phyloP scores from a whole-genome alignment of 2,113 vertebrate genomes.

The Nettapus auritus region DNA sequence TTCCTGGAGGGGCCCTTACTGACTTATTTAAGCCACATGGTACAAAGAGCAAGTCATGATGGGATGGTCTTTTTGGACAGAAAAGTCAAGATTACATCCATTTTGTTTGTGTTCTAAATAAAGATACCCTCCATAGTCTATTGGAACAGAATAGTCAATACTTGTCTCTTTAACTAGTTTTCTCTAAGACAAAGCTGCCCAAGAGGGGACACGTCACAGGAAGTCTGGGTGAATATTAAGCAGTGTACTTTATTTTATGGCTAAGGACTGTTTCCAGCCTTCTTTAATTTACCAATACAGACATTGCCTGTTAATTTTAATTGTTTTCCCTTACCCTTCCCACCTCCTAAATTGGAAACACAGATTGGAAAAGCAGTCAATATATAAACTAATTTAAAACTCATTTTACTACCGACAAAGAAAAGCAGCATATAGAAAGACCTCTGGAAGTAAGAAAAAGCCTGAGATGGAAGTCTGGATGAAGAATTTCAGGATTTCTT shows the following conservation, averaged over 20 bases:
- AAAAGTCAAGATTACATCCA: not conserved
- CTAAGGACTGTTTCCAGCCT: not conserved
- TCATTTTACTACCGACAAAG: slow-evolving; percentile 61
- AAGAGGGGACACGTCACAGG: not conserved
- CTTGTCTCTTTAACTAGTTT: not conserved
- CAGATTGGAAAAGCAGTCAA: slow-evolving; percentile 71
- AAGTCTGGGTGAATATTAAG: not conserved
- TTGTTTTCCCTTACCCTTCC: slow-evolving; percentile 24
- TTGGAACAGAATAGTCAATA: not conserved
- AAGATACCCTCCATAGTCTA: not conserved
- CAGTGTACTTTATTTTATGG: not conserved
- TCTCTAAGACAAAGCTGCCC: not conserved
- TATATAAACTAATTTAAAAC: slow-evolving; percentile 66
- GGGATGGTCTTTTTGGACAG: not conserved
- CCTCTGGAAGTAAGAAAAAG: not conserved
- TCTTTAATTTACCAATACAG: not conserved
- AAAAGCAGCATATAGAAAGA: slow-evolving; percentile 24
- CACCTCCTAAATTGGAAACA: slow-evolving; percentile 21
- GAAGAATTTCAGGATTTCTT: not conserved
- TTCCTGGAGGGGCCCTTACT: not conserved
- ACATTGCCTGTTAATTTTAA: not conserved
- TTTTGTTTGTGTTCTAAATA: not conserved
- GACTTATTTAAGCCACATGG: not conserved
- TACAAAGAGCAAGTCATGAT: not conserved
- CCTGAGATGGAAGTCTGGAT: not conserved